These are phyloP conservation scores for Rhagonycha lutea DNA, from an alignment of 2,888 invertebrate species.

Conservation along the genomic window DNA sequence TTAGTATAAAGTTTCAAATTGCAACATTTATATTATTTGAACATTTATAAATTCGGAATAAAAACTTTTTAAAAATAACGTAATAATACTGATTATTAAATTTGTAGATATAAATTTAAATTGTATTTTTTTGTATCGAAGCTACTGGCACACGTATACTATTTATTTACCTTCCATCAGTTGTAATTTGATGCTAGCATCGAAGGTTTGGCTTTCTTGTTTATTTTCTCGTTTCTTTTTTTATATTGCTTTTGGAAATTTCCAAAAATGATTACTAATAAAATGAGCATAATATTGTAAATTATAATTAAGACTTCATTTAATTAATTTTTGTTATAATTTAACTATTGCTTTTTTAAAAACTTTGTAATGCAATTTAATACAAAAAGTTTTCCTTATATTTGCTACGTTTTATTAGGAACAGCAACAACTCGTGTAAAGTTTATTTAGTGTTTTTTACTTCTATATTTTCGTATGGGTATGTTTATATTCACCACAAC, in stretches of 20 bases:
- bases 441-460: not conserved
- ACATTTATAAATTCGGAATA: not conserved
- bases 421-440: not conserved
- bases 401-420: not conserved
- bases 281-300: conserved; percentile 20
- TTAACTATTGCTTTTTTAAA: not conserved
- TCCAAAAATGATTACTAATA: conserved; percentile 21
- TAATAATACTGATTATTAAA: not conserved
- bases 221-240: conserved; percentile 19
- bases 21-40: not conserved
- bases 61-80: not conserved
- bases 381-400: not conserved
- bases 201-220: conserved; percentile 10
- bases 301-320: not conserved
- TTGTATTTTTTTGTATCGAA: not conserved
- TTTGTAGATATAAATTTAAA: not conserved
- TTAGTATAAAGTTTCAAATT: not conserved
- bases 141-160: not conserved
- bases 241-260: conserved; percentile 19
- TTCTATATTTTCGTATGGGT: not conserved
- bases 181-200: conserved; percentile 19
- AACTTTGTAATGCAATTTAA: not conserved
- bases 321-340: not conserved
- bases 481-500: not conserved
- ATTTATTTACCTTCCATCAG: conserved; percentile 10